Evolutionary conservation across 2,113 vertebrate species (phyloP), one percentile per base, ranked within the genome.

Genomic region (Tetrax tetrax): DNA sequence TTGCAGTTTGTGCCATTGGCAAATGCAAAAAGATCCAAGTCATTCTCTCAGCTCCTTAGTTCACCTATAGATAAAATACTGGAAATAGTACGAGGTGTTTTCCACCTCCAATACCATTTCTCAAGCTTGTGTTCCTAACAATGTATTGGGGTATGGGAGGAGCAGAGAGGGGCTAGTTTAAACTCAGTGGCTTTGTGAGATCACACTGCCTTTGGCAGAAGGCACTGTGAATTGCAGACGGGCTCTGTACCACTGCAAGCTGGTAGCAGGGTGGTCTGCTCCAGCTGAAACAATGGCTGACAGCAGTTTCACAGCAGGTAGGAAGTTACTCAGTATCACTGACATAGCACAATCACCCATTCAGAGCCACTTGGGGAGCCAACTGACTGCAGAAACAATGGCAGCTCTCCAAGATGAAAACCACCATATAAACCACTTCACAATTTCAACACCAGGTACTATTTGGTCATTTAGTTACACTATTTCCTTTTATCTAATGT

Each of bases 191-290:
- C 6, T 71, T 65, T 59, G 33, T 8, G 15, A 82, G 27, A 54
- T n/a, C 25, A 38, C 31, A 9, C 20, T 45, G 76, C 57, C n/a
- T 61, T 38, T 56, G 31, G 21, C 33, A 47, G 4, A 50, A 27
- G 37, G 45, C 28, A 7, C 51, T 2, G 10, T 6, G 3, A 35
- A 13, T 9, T 66, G 51, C 37, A 61, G 84, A 38, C 1, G 0
- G 8, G 21, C 9, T 16, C 37, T 19, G 29, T 37, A 24, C 27
- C 54, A 18, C 51, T 14, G 21, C n/a, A 25, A 35, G 29, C 47
- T 24, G 31, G 35, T 48, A 63, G n/a, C 10, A 38, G 14, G 12
- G 24, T 29, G 28, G 35, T 38, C 43, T 86, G 41, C 27, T 22
- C 43, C 20, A 8, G 8, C 1, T 22, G 48, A 48, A 85, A 59